phyloP scores from a whole-genome alignment of 2,797 vertebrate species.

The Miichthys miiuy region DNA sequence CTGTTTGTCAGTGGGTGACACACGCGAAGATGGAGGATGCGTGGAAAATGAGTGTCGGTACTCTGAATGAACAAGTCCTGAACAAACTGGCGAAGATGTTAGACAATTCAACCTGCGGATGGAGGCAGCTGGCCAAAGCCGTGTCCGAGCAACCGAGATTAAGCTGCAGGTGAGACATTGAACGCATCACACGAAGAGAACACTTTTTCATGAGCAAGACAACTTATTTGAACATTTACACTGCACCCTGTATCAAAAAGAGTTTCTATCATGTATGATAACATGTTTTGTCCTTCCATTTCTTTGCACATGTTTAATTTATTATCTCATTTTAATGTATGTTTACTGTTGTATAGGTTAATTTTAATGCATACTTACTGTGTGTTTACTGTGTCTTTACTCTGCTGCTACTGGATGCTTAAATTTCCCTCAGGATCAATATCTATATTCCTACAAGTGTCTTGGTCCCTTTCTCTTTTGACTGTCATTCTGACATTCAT shows the following conservation, averaged over 20 bases:
- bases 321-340: too few relatives aligned
- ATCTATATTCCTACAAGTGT: background rate
- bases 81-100: slow-evolving; percentile 82
- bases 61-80: slow-evolving; percentile 73
- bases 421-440: too few relatives aligned
- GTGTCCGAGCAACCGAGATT: slow-evolving; percentile 80
- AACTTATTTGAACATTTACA: background rate
- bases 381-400: too few relatives aligned
- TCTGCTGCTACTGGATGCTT: too few relatives aligned
- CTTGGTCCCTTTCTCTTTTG: background rate
- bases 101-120: slow-evolving; percentile 86
- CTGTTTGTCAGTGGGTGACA: background rate
- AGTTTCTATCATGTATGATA: background rate
- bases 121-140: slow-evolving; percentile 86
- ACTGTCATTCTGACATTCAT: background rate
- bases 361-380: too few relatives aligned
- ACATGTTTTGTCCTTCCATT: background rate
- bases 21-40: slow-evolving; percentile 72
- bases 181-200: slow-evolving; percentile 37
- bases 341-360: too few relatives aligned
- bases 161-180: slow-evolving; percentile 84
- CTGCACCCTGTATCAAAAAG: background rate
- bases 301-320: too few relatives aligned
- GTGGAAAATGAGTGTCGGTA: slow-evolving; percentile 71
- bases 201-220: background rate